phyloP scores from a whole-genome alignment of 2,888 invertebrate genomes.

The Eutolmus rufibarbis region DNA sequence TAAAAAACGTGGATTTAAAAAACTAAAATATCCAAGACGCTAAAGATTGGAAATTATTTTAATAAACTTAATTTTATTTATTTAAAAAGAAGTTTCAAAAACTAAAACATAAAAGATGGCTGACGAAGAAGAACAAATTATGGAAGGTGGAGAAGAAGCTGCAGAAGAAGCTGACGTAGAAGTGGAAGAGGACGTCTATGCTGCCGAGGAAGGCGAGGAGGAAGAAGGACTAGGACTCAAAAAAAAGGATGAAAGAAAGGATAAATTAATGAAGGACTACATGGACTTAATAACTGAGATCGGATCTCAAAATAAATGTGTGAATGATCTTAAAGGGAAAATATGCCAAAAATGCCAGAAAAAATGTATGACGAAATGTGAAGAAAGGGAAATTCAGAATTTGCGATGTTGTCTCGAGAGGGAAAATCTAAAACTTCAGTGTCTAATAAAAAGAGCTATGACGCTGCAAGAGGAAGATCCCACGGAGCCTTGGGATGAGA shows the following conservation, averaged over 20 bases:
- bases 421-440: constrained; percentile 57
- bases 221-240: not conserved
- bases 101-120: not conserved
- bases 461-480: constrained; percentile 58
- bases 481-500: constrained; percentile 54
- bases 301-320: constrained; percentile 56
- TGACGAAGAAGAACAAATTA: constrained; percentile 16
- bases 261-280: constrained; percentile 52
- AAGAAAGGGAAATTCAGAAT: constrained; percentile 55
- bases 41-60: not conserved
- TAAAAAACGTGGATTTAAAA: not conserved
- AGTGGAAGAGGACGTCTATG: constrained; percentile 13
- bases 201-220: constrained; percentile 50
- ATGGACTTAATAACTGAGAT: constrained; percentile 56
- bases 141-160: constrained; percentile 22
- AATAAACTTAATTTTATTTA: not conserved
- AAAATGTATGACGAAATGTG: constrained; percentile 54
- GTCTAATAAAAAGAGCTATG: constrained; percentile 55
- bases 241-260: not conserved
- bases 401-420: constrained; percentile 57
- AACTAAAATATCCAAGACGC: not conserved
- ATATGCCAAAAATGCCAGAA: constrained; percentile 54
- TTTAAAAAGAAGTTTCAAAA: not conserved
- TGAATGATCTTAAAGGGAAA: constrained; percentile 55
- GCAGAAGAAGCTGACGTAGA: constrained; percentile 38